phyloP scores from a whole-genome alignment of 2,888 invertebrate genomes.

The Protula sp. region DNA sequence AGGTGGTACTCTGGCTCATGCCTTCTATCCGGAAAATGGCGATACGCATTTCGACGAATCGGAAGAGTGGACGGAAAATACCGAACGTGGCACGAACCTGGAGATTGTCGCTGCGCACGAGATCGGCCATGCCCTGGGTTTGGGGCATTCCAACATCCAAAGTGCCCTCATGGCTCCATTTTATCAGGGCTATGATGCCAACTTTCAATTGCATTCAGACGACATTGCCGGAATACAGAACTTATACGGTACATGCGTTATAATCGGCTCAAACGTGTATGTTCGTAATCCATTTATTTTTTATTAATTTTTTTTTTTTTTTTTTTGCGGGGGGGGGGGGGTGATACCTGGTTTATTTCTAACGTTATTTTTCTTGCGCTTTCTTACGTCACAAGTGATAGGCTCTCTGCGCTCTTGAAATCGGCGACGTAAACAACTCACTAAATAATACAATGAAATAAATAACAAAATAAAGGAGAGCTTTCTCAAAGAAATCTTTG shows the following conservation, averaged over 20 bases:
- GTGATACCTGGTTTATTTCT: too few species aligned
- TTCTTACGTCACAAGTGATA: too few species aligned
- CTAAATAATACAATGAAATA: too few species aligned
- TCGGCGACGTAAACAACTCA: too few species aligned
- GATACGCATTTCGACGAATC: slow-evolving; percentile 51
- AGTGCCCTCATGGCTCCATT: slow-evolving; percentile 51
- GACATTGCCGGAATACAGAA: slow-evolving; percentile 42
- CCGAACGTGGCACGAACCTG: slow-evolving; percentile 33
- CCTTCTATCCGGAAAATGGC: slow-evolving; percentile 49
- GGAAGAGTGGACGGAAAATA: slow-evolving; percentile 44
- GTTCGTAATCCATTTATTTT: too few species aligned
- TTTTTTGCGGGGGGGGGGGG: too few species aligned
- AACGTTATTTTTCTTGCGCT: too few species aligned
- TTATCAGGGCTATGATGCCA: slow-evolving; percentile 43
- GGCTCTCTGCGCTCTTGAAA: too few species aligned
- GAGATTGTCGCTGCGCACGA: slow-evolving; percentile 51
- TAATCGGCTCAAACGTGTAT: too few species aligned
- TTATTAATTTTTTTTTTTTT: too few species aligned
- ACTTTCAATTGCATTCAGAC: slow-evolving; percentile 41
- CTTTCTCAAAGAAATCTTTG: too few species aligned
- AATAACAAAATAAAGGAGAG: too few species aligned
- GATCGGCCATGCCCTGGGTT: slow-evolving; percentile 51
- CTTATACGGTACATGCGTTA: slow-evolving; percentile 51
- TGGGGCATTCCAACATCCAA: slow-evolving; percentile 45
- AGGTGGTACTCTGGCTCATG: slow-evolving; percentile 49